Conservation (phyloP, 2,888 invertebrate genomes). For the Pyrrhosoma nymphula region DNA sequence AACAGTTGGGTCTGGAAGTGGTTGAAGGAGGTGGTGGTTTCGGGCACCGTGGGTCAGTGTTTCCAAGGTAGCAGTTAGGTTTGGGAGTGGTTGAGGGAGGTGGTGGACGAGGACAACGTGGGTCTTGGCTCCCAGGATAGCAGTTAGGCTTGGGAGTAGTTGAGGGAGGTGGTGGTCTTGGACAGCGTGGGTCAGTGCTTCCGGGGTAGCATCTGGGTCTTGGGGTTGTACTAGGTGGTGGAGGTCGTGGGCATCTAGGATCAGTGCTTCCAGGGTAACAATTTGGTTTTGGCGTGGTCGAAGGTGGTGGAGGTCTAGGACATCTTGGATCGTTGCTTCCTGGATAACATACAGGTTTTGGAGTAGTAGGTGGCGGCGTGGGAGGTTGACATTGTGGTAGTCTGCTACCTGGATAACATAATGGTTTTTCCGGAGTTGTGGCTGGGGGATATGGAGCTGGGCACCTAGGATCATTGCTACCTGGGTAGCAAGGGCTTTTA, state of each 20-base stretch:
- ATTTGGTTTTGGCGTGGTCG: neutral
- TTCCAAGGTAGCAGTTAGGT: neutral
- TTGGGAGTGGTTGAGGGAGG: conserved; percentile 74
- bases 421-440: conserved; percentile 71
- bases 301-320: neutral
- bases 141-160: conserved; percentile 70
- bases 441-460: conserved; percentile 69
- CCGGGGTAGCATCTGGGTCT: conserved; percentile 71
- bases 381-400: conserved; percentile 66
- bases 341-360: conserved; percentile 71
- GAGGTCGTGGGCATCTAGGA: conserved; percentile 65
- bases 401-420: conserved; percentile 75
- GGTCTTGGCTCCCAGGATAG: conserved; percentile 74
- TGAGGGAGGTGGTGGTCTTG: neutral
- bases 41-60: neutral
- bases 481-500: conserved; percentile 75
- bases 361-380: conserved; percentile 67
- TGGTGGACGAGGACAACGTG: conserved; percentile 75
- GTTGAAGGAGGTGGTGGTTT: neutral
- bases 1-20: conserved; percentile 72
- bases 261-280: conserved; percentile 74
- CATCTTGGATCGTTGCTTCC: conserved; percentile 6
- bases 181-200: neutral
- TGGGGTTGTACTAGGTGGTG: conserved; percentile 69
- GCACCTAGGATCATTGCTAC: conserved; percentile 75